These are phyloP conservation scores for Dendrocopos noguchii DNA, from an alignment of 2,113 vertebrate species.

Conservation along the genomic window DNA sequence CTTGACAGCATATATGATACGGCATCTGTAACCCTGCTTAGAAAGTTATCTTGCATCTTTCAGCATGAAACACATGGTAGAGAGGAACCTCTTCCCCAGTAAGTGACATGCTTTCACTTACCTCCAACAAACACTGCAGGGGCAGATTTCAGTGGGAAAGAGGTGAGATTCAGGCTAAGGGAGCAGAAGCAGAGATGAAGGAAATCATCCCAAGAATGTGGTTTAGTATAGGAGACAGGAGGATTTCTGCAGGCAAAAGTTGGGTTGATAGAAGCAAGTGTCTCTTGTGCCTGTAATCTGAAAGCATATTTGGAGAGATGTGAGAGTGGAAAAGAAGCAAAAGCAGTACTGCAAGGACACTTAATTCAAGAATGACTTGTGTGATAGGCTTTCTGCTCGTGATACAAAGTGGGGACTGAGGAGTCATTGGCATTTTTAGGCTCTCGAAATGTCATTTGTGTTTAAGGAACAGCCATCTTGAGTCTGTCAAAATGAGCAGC, in stretches of 20 bases:
- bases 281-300: background rate
- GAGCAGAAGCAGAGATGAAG: background rate
- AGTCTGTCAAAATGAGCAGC: background rate
- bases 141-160: background rate
- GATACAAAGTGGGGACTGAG: background rate
- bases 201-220: background rate
- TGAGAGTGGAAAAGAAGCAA: background rate
- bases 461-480: background rate
- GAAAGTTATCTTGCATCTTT: background rate
- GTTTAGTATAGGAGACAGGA: background rate
- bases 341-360: background rate
- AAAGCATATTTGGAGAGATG: background rate
- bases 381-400: background rate
- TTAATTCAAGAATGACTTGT: background rate
- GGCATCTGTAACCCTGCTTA: background rate
- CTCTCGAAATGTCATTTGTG: background rate
- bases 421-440: background rate
- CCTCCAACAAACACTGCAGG: background rate
- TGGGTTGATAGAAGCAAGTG: background rate
- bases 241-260: background rate
- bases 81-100: background rate
- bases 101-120: background rate
- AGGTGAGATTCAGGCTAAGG: no score
- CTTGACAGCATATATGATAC: background rate
- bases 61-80: background rate